phyloP scores from a whole-genome alignment of 2,797 vertebrate genomes.

The Pyrocephalus nanus region DNA sequence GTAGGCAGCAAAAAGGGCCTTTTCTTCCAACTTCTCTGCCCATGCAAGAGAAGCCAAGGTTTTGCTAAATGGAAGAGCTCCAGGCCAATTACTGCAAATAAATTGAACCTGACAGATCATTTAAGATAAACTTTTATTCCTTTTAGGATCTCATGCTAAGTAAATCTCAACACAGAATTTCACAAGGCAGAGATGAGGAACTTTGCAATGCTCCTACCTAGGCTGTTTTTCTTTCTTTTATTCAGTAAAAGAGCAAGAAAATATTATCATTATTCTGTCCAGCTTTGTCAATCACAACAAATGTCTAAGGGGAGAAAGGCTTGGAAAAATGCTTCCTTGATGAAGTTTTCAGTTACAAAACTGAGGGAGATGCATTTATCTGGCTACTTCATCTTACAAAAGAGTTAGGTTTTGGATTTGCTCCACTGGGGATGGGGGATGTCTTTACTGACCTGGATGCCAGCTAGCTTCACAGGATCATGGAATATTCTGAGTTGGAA shows the following conservation, averaged over 20 bases:
- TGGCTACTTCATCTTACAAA: background rate
- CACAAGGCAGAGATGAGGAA: background rate
- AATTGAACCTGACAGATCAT: slow-evolving; percentile 48
- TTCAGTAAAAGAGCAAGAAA: background rate
- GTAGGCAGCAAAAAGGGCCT: background rate
- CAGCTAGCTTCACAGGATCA: background rate
- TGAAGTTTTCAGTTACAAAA: background rate
- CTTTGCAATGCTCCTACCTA: background rate
- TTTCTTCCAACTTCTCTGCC: background rate
- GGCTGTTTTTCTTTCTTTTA: background rate
- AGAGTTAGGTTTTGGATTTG: background rate
- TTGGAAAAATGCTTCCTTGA: background rate
- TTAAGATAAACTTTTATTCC: slow-evolving; percentile 38
- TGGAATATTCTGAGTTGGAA: background rate
- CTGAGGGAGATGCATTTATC: background rate
- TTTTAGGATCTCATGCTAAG: background rate
- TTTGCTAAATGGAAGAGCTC: slow-evolving; percentile 19
- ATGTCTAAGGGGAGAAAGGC: background rate
- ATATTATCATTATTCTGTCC: background rate
- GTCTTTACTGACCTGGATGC: background rate
- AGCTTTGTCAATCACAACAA: background rate
- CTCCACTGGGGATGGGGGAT: background rate
- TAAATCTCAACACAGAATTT: background rate
- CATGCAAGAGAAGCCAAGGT: background rate
- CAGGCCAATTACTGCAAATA: slow-evolving; percentile 33